Evolutionary conservation across 2,888 invertebrate species (phyloP).

Genomic region (Metacarcinus magister): DNA sequence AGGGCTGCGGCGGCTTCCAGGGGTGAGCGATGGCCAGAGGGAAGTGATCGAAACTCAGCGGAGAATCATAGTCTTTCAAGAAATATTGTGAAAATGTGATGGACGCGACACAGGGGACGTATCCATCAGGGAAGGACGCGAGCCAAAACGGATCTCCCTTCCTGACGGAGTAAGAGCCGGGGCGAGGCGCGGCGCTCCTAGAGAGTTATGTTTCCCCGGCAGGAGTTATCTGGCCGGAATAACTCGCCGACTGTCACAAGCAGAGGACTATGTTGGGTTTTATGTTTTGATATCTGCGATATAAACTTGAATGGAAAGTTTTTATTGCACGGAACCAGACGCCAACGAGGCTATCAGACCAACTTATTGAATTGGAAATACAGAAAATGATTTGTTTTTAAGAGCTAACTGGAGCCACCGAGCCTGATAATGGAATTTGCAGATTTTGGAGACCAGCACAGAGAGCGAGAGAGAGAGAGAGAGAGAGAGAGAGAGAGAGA

Average conservation of each 20-base stretch:
- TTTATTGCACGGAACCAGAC: slow-evolving; percentile 78
- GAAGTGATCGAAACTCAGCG: slow-evolving; percentile 74
- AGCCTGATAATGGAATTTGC: slow-evolving; percentile 72
- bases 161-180: background rate
- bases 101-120: slow-evolving; percentile 67
- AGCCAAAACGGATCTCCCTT: slow-evolving; percentile 28
- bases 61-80: slow-evolving; percentile 79
- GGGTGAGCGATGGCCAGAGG: slow-evolving; percentile 71
- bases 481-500: slow-evolving; percentile 54
- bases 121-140: slow-evolving; percentile 16
- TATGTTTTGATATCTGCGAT: slow-evolving; percentile 80
- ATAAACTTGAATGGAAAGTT: slow-evolving; percentile 80
- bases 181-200: background rate
- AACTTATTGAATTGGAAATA: slow-evolving; percentile 79
- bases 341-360: slow-evolving; percentile 76
- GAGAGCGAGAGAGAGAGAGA: background rate
- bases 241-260: slow-evolving; percentile 78
- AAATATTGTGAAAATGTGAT: slow-evolving; percentile 80
- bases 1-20: slow-evolving; percentile 49
- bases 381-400: slow-evolving; percentile 78
- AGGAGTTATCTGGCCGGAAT: slow-evolving; percentile 75
- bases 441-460: slow-evolving; percentile 59
- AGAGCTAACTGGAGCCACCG: slow-evolving; percentile 66
- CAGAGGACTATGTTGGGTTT: slow-evolving; percentile 75
- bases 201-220: slow-evolving; percentile 66